Evolutionary conservation across 1,140 invertebrate species (phyloP), one percentile per base, ranked within the genome.

Genomic region (Caenorhabditis tropicalis): DNA sequence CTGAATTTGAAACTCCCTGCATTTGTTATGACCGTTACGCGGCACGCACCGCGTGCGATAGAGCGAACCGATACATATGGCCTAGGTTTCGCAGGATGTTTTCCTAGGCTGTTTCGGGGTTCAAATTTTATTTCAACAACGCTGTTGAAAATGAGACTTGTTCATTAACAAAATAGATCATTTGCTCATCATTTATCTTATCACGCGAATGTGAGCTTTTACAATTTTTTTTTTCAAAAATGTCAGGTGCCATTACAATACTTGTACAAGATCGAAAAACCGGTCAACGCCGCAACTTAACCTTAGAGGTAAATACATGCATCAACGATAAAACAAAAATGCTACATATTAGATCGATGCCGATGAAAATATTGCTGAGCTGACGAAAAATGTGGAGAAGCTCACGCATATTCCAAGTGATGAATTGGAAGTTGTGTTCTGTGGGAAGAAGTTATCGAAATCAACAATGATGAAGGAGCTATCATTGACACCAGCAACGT

Each of bases 401-500:
- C 4, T 74, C 0, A 74, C 65, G 4, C 16, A 74, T 4, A 74
- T 74, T 74, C 65, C 65, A 2, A 74, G 65, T 24, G 65, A 74
- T 19, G 65, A 74, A 29, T 24, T 74, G 21, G 65, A 74, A 74
- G 65, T 43, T n/a, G 65, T 74, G 6, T 74, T 74, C 24, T 74
- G 65, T 74, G 65, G 65, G n/a, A 74, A 74, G n/a, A 74, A 74
- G 10, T 19, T 74, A 24, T n/a, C 65, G 6, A 74, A 74, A 27
- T 74, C 65, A 24, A 74, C 65, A n/a, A 12, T 43, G 10, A 43
- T 74, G 33, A 74, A 46, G 15, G 65, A 74, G 43, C 15, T 74
- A 24, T 74, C 65, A 31, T n/a, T 74, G 19, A 74, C 65, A 9
- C 65, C 65, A 19, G 65, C 65, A 74, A 74, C 65, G 58, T 65